Evolutionary conservation across 2,888 invertebrate species (phyloP).

Genomic region (Melanotus villosus): DNA sequence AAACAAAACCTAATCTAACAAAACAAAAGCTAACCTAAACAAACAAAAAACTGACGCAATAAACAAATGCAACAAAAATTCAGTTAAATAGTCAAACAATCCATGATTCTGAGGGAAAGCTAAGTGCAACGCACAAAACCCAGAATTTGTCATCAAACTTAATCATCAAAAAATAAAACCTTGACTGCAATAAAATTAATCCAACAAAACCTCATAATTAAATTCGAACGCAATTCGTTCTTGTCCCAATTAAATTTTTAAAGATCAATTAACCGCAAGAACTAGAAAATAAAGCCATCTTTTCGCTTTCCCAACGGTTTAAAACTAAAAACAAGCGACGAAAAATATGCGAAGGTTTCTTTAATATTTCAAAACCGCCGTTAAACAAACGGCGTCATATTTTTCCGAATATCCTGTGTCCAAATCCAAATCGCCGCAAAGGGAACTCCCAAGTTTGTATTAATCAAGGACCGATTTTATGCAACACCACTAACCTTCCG

Average conservation of each 20-base stretch:
- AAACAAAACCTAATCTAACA: no score
- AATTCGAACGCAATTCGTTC: no score
- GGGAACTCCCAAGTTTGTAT: slow-evolving; percentile 15
- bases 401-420: slow-evolving; percentile 13
- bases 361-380: neutral
- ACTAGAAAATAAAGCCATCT: neutral
- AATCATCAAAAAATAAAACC: neutral
- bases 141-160: no score
- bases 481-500: neutral
- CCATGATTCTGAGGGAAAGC: no score
- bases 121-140: no score
- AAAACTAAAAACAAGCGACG: neutral
- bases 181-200: neutral
- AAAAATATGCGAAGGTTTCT: slow-evolving; percentile 1
- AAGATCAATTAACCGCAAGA: neutral
- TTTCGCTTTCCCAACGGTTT: neutral
- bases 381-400: neutral
- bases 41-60: no score
- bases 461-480: slow-evolving; percentile 2
- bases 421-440: no score
- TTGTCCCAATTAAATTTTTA: neutral
- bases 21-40: no score
- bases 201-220: neutral
- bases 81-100: no score
- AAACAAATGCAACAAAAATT: no score